Percentiles rank a stretch among this genome's conserved stretches.
phyloP scores from a whole-genome alignment of 1,140 invertebrate species.

The Dermatophagoides farinae region DNA sequence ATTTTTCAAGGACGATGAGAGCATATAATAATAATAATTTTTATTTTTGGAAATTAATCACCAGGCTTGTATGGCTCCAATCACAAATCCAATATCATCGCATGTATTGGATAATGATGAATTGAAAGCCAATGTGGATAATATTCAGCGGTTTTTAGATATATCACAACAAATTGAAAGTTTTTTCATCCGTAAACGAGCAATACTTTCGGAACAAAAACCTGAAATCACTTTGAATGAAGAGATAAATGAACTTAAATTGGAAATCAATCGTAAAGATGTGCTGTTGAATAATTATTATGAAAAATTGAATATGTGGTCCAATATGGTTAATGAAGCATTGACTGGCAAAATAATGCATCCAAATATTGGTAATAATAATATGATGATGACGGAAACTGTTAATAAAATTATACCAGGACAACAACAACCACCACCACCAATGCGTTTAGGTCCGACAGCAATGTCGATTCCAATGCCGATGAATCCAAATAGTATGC shows the following conservation, averaged over 20 bases:
- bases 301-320: constrained; percentile 72
- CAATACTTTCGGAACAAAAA: constrained; percentile 66
- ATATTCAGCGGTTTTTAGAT: constrained; percentile 63
- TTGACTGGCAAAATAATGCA: background rate
- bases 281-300: constrained; percentile 66
- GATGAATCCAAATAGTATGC: background rate
- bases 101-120: constrained; percentile 33
- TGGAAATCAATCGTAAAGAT: constrained; percentile 64
- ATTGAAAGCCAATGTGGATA: constrained; percentile 41
- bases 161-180: constrained; percentile 75
- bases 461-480: constrained; percentile 2
- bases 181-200: constrained; percentile 76
- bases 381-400: constrained; percentile 28
- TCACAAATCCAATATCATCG: constrained; percentile 58
- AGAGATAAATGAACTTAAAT: constrained; percentile 60
- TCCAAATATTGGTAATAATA: constrained; percentile 15
- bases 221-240: constrained; percentile 77
- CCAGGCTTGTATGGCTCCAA: constrained; percentile 60
- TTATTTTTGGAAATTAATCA: constrained; percentile 24
- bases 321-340: constrained; percentile 39
- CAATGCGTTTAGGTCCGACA: constrained; percentile 1
- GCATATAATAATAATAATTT: background rate
- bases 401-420: constrained; percentile 25
- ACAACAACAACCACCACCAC: constrained; percentile 15
- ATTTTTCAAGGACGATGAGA: too few species aligned